A percentile compares a stretch with the other conserved stretches of the same genome.
Conservation (phyloP, 2,113 vertebrate species). For the Amazona vittata region DNA sequence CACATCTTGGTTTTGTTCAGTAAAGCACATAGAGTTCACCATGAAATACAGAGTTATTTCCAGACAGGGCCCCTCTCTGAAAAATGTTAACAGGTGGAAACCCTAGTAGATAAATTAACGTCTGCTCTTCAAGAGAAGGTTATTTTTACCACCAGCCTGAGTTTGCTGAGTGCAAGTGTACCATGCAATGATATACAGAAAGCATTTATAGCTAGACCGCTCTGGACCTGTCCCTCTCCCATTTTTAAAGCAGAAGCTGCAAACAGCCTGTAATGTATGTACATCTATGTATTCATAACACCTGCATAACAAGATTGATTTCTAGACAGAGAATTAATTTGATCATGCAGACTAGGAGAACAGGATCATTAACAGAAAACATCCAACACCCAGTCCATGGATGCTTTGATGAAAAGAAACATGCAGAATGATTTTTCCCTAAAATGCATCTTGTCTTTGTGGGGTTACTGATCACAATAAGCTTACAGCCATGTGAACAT, state of each 20-base stretch:
- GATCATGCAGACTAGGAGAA: not conserved
- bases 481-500: not conserved
- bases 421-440: not conserved
- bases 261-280: not conserved
- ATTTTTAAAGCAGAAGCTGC: conserved; percentile 16
- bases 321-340: not conserved
- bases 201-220: conserved; percentile 1
- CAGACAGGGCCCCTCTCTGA: conserved; percentile 45
- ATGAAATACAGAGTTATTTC: conserved; percentile 50
- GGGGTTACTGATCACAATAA: not conserved
- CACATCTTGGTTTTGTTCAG: conserved; percentile 14
- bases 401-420: not conserved
- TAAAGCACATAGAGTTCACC: not conserved
- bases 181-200: conserved; percentile 17
- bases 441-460: not conserved
- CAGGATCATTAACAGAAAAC: not conserved
- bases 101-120: conserved; percentile 42
- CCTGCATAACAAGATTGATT: not conserved
- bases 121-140: conserved; percentile 55
- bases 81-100: conserved; percentile 66
- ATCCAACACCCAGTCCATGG: not conserved
- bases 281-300: not conserved
- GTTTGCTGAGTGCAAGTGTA: conserved; percentile 13
- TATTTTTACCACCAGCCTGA: conserved; percentile 53
- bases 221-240: not conserved